Base-by-base conservation (phyloP, 2,888 invertebrate species). In the Ectropis crepuscularia region DNA sequence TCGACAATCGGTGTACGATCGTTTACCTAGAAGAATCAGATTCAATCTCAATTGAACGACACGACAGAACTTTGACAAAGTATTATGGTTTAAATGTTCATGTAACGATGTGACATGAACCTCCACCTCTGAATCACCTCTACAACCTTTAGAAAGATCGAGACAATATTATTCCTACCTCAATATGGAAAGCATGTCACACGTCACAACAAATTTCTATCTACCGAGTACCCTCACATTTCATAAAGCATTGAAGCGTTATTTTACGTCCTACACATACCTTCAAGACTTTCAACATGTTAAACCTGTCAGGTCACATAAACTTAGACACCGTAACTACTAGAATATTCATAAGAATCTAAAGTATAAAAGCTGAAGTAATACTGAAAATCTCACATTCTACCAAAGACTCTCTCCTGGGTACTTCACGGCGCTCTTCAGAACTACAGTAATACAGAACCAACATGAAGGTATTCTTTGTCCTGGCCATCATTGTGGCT, bases 301-400 rank as follows among this genome's bases (percentile, higher is more conserved):
- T 58, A 41, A 55, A 46, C 46, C 53, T 53, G 51, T 71, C 63
- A 69, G 60, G 49, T 64, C 58, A 47, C 61, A 67, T 69, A 68
- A 68, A 11, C 46, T 12, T 64, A 57, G 46, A 6, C 42, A 54
- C 48, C 53, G 51, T 62, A 49, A 39, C 50, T 11, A 46, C 39
- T 11, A 69, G 69, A 69, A 69, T 71, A 71, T 69, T 69, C 63
- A 71, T 68, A 4, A 41, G n/a, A 16, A 46, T 59, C n/a, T 10
- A 12, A 41, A 45, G 63, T 69, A 71, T 71, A 71, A 61, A 65
- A 64, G 45, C 8, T 41, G 57, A 43, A 53, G 5, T 0, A 12
- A 45, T 61, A 59, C 10, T 0, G 6, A 2, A 8, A 53, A 38
- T 46, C 36, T 50, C 53, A 55, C 69, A 71, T 66, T 69, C 67